Base-by-base conservation (phyloP, 2,888 invertebrate genomes). In the Scaptomyza reducta region DNA sequence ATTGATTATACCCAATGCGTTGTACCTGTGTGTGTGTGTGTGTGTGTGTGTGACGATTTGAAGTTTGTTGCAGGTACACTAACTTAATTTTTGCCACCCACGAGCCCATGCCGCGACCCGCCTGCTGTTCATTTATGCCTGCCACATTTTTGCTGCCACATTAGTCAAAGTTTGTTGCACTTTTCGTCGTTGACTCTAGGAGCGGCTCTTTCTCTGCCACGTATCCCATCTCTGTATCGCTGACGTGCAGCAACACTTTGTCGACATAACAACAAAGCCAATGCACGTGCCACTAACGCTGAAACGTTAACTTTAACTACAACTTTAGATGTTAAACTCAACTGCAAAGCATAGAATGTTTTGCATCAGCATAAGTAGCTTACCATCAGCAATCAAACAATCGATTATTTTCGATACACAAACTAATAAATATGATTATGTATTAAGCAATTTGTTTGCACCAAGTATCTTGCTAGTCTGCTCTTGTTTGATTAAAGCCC, bases 141-240 rank as follows among this genome's bases (percentile, higher is more conserved):
- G 61, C 71, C n/a, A 74, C 70, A 65, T 65, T 69, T 70, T 69
- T 70, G 64, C 68, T 74, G 54, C 67, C 66, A 73, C 66, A 73
- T 81, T 77, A 75, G 79, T 75, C 75, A 87, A 78, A 82, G 82
- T 82, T 82, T 87, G 82, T 82, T 87, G 85, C 87, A 87, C 87
- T 84, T 78, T 78, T 82, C 66, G 65, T 59, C 54, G 77, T 59
- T 62, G 62, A 59, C 46, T 66, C 70, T 51, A 46, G 57, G 57
- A 60, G 65, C 31, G 57, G 60, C 59, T 65, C 50, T 55, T 22
- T 64, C 61, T 53, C 53, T 47, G 14, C 59, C 31, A 31, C 31
- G 45, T 51, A 40, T 16, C 55, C 41, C 42, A 33, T 49, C 14
- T 60, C 13, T 57, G n/a, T 31, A 49, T 18, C n/a, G 61, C 46